Evolutionary conservation across 1,140 invertebrate genomes (phyloP).

Genomic region (Drosophila tropicalis): DNA sequence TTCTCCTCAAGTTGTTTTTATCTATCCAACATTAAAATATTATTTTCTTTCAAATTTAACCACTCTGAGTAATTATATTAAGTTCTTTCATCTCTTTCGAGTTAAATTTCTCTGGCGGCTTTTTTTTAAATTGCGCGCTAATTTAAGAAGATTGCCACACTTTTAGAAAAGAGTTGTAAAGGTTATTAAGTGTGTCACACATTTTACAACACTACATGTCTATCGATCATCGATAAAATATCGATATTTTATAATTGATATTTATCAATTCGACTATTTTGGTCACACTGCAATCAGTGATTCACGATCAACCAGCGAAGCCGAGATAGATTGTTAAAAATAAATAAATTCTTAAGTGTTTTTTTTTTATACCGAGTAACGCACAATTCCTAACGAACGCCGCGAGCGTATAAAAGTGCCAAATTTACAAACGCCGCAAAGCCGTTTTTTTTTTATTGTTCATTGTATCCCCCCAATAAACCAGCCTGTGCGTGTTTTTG

Average conservation of each 20-base stretch:
- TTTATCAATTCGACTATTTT: background rate
- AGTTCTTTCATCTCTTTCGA: background rate
- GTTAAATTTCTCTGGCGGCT: background rate
- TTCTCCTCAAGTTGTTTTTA: too few species aligned
- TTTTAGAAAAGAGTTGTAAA: background rate
- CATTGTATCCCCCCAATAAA: background rate
- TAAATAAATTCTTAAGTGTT: constrained; percentile 6
- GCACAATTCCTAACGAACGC: background rate
- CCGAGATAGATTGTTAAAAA: constrained; percentile 5
- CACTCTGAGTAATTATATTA: too few species aligned
- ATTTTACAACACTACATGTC: background rate
- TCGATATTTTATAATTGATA: background rate
- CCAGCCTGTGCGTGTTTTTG: background rate
- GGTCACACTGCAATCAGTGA: constrained; percentile 5
- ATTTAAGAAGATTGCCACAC: background rate
- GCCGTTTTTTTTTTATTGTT: background rate
- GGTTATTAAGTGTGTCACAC: background rate
- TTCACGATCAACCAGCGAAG: constrained; percentile 2
- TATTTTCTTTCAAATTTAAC: too few species aligned
- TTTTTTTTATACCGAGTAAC: background rate
- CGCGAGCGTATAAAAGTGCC: background rate
- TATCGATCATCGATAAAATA: background rate
- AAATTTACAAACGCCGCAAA: background rate
- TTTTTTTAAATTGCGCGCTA: background rate
- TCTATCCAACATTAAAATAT: too few species aligned